Base-by-base conservation (phyloP, 2,113 vertebrate species). In the Verasper variegatus region DNA sequence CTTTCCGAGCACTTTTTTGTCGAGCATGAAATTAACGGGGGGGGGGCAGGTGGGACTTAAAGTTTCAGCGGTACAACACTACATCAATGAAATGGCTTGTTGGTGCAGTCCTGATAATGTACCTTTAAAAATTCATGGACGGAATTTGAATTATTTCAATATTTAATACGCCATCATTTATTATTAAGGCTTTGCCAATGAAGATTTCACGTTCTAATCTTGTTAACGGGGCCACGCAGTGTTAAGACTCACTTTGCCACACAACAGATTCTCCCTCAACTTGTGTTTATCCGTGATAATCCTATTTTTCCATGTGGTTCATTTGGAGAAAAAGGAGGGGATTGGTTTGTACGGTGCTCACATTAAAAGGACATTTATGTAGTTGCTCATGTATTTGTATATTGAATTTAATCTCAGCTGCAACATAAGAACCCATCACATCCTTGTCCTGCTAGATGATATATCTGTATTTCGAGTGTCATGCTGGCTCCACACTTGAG, bases 121-220 rank as follows among this genome's bases (percentile, higher is more conserved):
- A 68, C 55, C 78, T 85, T 92, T 76, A 92, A 91, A 92, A 87
- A 91, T 92, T 89, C 74, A 90, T 89, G 83, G 55, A 14, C 24
- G 15, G 79, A 90, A 92, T 92, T 85, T 90, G 82, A 92, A 90
- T 83, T 85, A 69, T 89, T 90, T 90, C 23, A 59, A 91, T 92
- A 89, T 93, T 93, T 92, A 90, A 93, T 91, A 62, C 37, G 21
- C 60, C 37, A 1, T 27, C 82, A 94, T 94, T 89, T 83, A 94
- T 94, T 94, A 94, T 94, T 92, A 89, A 94, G 77, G 71, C 61
- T 79, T 88, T 85, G 58, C 61, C 76, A 58, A 92, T 91, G 56
- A 94, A 94, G 91, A 85, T 89, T 93, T 93, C 68, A 94, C 85
- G 17, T 81, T 82, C 83, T 90, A 91, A 93, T 94, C 86, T 76